Evolutionary conservation across 64 coral and sea anemone genomes (phyloP), one percentile per base, ranked within the genome.

Genomic region (Montipora sp.): DNA sequence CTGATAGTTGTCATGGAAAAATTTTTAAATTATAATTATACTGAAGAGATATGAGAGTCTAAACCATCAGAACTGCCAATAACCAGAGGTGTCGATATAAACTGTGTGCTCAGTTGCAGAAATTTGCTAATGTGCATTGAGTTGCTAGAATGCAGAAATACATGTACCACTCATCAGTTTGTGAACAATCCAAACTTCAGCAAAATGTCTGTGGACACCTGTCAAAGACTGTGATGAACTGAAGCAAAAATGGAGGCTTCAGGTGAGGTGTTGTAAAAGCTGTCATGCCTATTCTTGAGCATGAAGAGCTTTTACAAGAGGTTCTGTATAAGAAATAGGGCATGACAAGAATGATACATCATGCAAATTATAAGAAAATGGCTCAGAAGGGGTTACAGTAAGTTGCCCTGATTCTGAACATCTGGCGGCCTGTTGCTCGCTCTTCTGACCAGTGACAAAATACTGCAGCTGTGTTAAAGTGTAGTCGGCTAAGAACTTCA

Each of bases 281-380:
- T 71, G 68, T 71, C 68, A 71, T 71, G 68, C 68, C 21, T 71
- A 71, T 15, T 71, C 68, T 71, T 71, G 68, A 71, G 68, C 68
- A 71, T 20, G 68, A 71, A 15, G 14, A 71, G 68, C 68, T 71
- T 71, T 71, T 71, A 71, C 68, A 71, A 71, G n/a, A 71, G 68
- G 68, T 71, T 15, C 68, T 71, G 68, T 71, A 71, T 71, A 0
- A 71, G 68, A 71, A 71, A 71, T 71, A 71, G 68, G 14, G 68
- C 68, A 71, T 71, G 68, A 71, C 68, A 71, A 71, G 68, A 71
- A 71, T 71, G 68, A 71, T 71, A 71, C 68, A 71, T 71, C 68
- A 71, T 71, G 68, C 68, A 71, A 71, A 71, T 71, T 71, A 71
- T 71, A 71, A 71, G 67, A 71, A 71, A 71, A 71, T 71, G 68